Base-by-base conservation (phyloP, 2,888 invertebrate genomes). In the Phengaris arion region DNA sequence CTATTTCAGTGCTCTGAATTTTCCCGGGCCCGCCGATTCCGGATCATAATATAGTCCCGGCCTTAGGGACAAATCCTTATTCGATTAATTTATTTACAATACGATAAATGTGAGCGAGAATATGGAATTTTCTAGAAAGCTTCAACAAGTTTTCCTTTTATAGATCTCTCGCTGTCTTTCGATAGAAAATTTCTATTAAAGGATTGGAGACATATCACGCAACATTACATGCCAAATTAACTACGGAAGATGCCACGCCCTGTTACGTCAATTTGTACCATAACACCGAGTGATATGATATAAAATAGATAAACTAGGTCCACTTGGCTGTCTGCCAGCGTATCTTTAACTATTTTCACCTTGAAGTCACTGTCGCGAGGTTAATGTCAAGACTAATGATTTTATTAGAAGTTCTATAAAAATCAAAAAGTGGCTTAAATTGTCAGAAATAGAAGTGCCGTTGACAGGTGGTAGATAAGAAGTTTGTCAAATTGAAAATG, bases 261-360 rank as follows among this genome's bases (percentile, higher is more conserved):
- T 12, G 35, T 52, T 52, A 13, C 13, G 4, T 22, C 22, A 72
- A 13, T 54, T 35, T 35, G 12, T 45, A 70, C 75, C 22, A n/a
- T 69, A 69, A 35, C 15, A 6, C 75, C 54, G 12, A 5, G 46
- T 12, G 48, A 15, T 69, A 69, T 15, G 68, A 35, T 22, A 35
- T 7, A 72, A 22, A 72, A 35, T 52, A 52, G 54, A 22, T 52
- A 13, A 68, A 35, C 46, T 13, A 45, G 51, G 54, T 6, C 55
- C 6, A 57, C 15, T 82, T 81, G 81, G 81, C 79, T 54, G 69
- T 13, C 13, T 78, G 82, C 82, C 82, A 83, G 81, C 79, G 80
- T 79, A 78, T 78, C 80, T 80, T 79, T 80, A 81, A 81, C 81
- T 79, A 79, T 81, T 79, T 81, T 82, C 79, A 81, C 83, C 83